Evolutionary conservation across 2,113 vertebrate genomes (phyloP), one percentile per base, ranked within the genome.

Genomic region (Oreochromis aureus): DNA sequence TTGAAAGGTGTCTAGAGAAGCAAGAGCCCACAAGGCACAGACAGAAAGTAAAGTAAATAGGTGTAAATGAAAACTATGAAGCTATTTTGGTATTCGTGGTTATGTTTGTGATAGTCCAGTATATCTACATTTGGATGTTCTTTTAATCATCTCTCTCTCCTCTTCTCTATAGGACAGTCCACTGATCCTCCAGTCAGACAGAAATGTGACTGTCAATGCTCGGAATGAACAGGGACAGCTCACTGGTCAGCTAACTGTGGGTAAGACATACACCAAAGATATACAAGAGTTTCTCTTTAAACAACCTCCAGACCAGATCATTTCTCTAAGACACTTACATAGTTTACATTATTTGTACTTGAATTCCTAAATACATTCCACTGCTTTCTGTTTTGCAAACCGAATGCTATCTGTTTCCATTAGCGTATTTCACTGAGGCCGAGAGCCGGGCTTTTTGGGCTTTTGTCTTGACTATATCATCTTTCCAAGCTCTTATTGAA

Each of bases 171-270:
- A 99, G 99, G 99, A 99, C 95, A 99, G 98, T 94, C 97, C 98
- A 76, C 92, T 99, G 96, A 95, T 99, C 94, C 97, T 99, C 93
- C 99, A 99, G 92, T 99, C 99, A 86, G 98, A 99, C 96, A 98
- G 98, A 88, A 99, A 99, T 93, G 98, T 99, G 93, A 99, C 99
- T 71, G 97, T 99, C 95, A 99, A 99, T 91, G 98, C 99, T 30
- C 96, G 99, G 91, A 99, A 99, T 92, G 96, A 97, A 94, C 96
- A 98, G 95, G 98, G 98, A 86, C 98, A 99, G 82, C 96, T 99
- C 95, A 99, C 98, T 81, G 98, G 99, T 96, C 99, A 99, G 92
- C 97, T 99, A 91, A 99, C 98, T 91, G 97, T 99, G 91, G 99
- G 99, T 99, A 96, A 99, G 99, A 97, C 51, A n/a, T 5, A 30